phyloP scores from a whole-genome alignment of 2,797 vertebrate species.

The Cyprinodon diabolis region DNA sequence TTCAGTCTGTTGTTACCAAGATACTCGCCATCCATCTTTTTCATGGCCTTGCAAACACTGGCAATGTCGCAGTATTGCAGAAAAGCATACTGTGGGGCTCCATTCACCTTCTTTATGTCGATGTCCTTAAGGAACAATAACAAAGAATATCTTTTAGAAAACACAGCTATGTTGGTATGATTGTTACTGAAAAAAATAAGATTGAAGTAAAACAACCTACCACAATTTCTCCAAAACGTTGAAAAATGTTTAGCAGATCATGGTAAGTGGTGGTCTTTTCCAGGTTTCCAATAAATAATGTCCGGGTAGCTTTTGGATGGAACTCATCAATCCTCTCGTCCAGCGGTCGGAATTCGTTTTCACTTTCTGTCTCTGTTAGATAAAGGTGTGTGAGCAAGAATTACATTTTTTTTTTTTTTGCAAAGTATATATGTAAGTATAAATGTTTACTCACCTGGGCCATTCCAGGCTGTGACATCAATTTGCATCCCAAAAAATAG shows the following conservation, averaged over 20 bases:
- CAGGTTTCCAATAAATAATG: conserved; percentile 97
- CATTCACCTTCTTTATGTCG: conserved; percentile 97
- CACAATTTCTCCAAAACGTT: conserved; percentile 98
- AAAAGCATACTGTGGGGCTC: conserved; percentile 89
- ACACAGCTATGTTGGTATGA: neutral
- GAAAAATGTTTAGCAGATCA: conserved; percentile 95
- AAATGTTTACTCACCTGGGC: conserved; percentile 85
- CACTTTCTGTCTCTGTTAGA: conserved; percentile 94
- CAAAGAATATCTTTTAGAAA: conserved; percentile 27
- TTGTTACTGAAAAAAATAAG: neutral
- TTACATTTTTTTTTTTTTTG: neutral
- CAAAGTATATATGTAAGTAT: conserved; percentile 7
- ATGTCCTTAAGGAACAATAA: conserved; percentile 86
- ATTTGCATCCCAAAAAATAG: conserved; percentile 99
- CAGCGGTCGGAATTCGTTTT: conserved; percentile 97
- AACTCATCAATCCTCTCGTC: conserved; percentile 99
- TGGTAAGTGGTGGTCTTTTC: conserved; percentile 98
- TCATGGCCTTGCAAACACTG: conserved; percentile 98
- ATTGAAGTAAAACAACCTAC: conserved; percentile 73
- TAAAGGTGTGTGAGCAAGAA: conserved; percentile 11
- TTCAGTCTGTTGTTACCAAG: conserved; percentile 85
- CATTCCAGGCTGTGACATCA: conserved; percentile 97
- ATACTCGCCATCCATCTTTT: conserved; percentile 97
- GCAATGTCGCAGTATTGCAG: conserved; percentile 97
- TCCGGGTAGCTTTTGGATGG: conserved; percentile 96